These are phyloP conservation scores for Bos taurus DNA, from an alignment of 2,113 vertebrate species.

Conservation along the genomic window ARS-UCD2.0 NC_037343.1:17876501-17877000, in stretches of 20 bases:
- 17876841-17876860: neutral
- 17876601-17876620: neutral
- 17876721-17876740: neutral
- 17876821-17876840: neutral
- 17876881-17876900: conserved; percentile 23
- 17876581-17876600: neutral
- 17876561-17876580: neutral
- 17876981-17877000: neutral
- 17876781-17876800: neutral
- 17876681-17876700: neutral
- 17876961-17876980: neutral
- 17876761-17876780: neutral
- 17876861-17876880: conserved; percentile 24
- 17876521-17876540: neutral
- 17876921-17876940: neutral
- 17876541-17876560: neutral
- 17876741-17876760: neutral
- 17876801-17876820: neutral
- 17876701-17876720: conserved; percentile 2
- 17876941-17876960: neutral
- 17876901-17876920: neutral
- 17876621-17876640: neutral
- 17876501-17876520: neutral
- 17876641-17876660: conserved; percentile 10
- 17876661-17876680: conserved; percentile 5